Evolutionary conservation across 2,113 vertebrate species (phyloP), one percentile per base, ranked within the genome.

Genomic region (Dolichotis patagonum): DNA sequence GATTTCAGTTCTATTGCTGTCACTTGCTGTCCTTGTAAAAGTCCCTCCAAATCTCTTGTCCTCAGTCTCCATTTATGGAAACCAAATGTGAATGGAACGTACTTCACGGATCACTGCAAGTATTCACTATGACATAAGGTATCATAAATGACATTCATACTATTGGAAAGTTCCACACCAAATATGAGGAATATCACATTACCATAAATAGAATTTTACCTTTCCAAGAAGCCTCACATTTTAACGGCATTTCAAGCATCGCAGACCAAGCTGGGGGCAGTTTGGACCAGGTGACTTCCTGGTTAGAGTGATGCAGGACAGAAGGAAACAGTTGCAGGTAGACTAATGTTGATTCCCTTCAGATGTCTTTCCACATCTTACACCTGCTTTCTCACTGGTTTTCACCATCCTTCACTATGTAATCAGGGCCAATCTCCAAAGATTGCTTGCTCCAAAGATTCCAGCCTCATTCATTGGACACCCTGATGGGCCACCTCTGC

Each of bases 181-280:
- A 4, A 16, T 17, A 17, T 4, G 32, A 82, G 16, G 3, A 38
- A 11, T 0, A 3, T 32, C 54, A 3, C 4, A 16, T 38, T 17
- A 28, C 35, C 52, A 26, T 9, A 52, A 38, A 20, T 0, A 2
- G 32, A 63, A 49, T n/a, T 2, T 71, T 43, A 2, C 14, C 20
- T 84, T 65, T 38, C 62, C 63, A 77, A 54, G 54, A 82, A 54
- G 3, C 28, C 8, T 80, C 17, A 1, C 0, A 6, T 77, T 26
- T 65, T 83, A 32, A 84, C 71, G 28, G 43, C 32, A 77, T 85
- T 78, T 94, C 43, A 82, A 20, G 62, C 17, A 3, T 62, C 43
- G 12, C 52, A 28, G 58, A 71, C 5, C 49, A 46, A 77, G 7
- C n/a, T n/a, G 20, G 54, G 14, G 65, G 65, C 22, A 28, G 11